Conservation (phyloP, 1,140 invertebrate genomes). For the Coelopa frigida region DNA sequence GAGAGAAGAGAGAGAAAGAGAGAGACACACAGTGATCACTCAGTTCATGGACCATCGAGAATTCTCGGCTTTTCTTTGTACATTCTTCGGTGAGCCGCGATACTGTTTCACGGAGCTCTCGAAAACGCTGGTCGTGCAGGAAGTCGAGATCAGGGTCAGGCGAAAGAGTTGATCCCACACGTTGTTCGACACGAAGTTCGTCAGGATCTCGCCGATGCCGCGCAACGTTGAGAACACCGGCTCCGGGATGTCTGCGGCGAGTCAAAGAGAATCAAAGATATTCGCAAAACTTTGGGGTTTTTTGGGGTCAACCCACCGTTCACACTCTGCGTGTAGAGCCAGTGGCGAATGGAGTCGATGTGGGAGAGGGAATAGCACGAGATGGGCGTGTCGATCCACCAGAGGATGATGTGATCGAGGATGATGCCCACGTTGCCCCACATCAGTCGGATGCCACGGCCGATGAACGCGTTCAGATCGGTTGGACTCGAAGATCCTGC, state of each 20-base stretch:
- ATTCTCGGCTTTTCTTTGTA: no score
- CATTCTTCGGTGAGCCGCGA: slow-evolving; percentile 30
- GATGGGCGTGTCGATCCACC: slow-evolving; percentile 65
- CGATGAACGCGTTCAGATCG: slow-evolving; percentile 30
- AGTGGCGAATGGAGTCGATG: slow-evolving; percentile 60
- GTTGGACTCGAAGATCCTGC: no score
- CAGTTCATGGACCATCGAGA: no score
- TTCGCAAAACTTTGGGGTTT: neutral
- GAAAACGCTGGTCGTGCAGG: slow-evolving; percentile 21
- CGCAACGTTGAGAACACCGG: slow-evolving; percentile 59
- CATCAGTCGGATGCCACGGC: slow-evolving; percentile 54
- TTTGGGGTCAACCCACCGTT: slow-evolving; percentile 44
- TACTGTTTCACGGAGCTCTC: slow-evolving; percentile 28
- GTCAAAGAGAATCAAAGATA: neutral
- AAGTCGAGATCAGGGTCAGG: slow-evolving; percentile 29
- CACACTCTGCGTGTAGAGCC: slow-evolving; percentile 55
- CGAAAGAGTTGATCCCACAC: slow-evolving; percentile 67
- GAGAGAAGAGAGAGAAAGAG: neutral
- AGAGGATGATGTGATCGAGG: slow-evolving; percentile 69
- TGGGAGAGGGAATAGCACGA: slow-evolving; percentile 58
- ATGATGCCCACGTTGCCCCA: slow-evolving; percentile 68
- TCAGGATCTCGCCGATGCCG: slow-evolving; percentile 65
- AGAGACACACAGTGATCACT: no score
- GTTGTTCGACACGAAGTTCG: slow-evolving; percentile 63
- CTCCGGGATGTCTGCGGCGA: slow-evolving; percentile 52